A percentile compares a stretch with the other conserved stretches of the same genome.
Conservation (phyloP, 2,797 vertebrate species). For the Champsocephalus gunnari region DNA sequence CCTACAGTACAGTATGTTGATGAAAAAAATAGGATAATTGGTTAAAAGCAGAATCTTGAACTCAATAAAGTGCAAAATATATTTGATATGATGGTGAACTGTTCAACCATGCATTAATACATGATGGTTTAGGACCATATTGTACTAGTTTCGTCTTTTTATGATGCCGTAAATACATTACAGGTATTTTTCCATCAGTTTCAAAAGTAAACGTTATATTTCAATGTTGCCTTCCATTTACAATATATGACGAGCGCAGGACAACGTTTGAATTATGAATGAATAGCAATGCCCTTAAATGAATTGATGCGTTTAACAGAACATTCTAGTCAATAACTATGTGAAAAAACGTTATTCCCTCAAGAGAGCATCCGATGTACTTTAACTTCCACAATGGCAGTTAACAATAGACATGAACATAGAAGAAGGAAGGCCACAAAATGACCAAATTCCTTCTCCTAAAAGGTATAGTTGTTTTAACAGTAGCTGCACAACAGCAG, state of each 20-base stretch:
- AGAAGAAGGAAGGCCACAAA: conserved; percentile 48
- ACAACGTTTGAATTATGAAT: too few species aligned
- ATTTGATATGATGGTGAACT: not conserved
- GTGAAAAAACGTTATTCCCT: conserved; percentile 13
- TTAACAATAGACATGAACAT: conserved; percentile 40
- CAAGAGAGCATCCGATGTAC: conserved; percentile 21
- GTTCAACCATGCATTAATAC: not conserved
- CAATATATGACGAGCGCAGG: not conserved
- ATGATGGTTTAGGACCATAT: not conserved
- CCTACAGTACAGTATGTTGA: too few species aligned
- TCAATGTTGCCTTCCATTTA: not conserved
- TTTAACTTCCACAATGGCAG: conserved; percentile 33
- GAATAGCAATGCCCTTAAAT: conserved; percentile 17
- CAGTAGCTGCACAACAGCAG: conserved; percentile 62
- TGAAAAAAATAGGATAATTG: not conserved
- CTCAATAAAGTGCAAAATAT: not conserved
- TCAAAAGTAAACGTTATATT: not conserved
- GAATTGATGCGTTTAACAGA: conserved; percentile 21
- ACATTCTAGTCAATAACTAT: conserved; percentile 10
- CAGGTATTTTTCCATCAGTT: not conserved
- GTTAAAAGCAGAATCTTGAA: not conserved
- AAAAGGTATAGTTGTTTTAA: conserved; percentile 49
- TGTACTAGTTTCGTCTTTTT: not conserved
- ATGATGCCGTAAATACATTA: not conserved
- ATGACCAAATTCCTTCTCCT: conserved; percentile 18